These are phyloP conservation scores for Pelvicachromis taeniatus DNA, from an alignment of 2,113 vertebrate genomes.

Conservation along the genomic window DNA sequence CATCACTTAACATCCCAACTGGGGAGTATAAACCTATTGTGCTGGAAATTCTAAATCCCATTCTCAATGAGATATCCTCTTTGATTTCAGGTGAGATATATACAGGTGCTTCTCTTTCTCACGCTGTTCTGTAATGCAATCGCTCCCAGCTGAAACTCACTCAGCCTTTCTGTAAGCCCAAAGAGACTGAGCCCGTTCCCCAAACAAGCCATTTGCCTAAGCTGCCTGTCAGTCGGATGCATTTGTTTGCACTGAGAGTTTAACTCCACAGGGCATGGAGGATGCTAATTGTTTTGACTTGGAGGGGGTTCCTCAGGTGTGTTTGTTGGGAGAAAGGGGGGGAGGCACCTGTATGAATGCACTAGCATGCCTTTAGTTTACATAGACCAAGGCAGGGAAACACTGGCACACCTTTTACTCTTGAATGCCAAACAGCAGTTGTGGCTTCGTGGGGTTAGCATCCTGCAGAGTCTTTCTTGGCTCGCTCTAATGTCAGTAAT, in stretches of 20 bases:
- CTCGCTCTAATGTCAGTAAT: constrained; percentile 68
- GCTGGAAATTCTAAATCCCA: constrained; percentile 14
- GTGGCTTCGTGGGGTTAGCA: constrained; percentile 52
- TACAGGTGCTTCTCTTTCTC: constrained; percentile 46
- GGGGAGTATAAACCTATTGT: neutral
- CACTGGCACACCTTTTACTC: constrained; percentile 49
- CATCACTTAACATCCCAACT: neutral
- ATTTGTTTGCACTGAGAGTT: constrained; percentile 62
- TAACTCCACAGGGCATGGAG: constrained; percentile 51
- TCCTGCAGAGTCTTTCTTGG: constrained; percentile 68
- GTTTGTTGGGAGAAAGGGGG: neutral
- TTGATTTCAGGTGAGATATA: constrained; percentile 35
- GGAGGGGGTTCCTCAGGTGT: constrained; percentile 64
- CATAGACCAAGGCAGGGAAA: constrained; percentile 24
- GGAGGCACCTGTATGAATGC: constrained; percentile 52
- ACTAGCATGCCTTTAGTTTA: constrained; percentile 39
- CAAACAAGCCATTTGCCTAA: constrained; percentile 63
- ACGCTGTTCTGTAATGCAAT: constrained; percentile 54
- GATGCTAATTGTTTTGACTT: constrained; percentile 62
- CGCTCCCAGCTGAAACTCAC: constrained; percentile 34
- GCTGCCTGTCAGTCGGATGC: constrained; percentile 48
- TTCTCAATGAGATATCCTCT: constrained; percentile 9
- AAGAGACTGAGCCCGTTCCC: constrained; percentile 27
- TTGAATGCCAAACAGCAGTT: constrained; percentile 44
- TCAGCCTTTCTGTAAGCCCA: constrained; percentile 33